Conservation (phyloP, 2,888 invertebrate species). For the Patella depressa region DNA sequence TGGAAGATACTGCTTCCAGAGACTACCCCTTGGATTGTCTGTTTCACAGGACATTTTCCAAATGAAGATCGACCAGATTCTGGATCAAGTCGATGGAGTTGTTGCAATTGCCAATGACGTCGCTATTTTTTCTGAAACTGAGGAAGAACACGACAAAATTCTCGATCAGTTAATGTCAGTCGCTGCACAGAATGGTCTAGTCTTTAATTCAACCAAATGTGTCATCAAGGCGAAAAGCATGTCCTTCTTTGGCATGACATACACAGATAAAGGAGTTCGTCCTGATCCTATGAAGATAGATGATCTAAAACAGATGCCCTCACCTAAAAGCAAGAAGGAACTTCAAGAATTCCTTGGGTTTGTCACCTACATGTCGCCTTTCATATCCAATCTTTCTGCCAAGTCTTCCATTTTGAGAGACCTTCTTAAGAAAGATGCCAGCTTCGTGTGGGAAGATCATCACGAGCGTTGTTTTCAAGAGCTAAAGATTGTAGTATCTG, state of each 20-base stretch:
- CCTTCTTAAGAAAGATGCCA: conserved; percentile 22
- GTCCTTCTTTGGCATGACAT: conserved; percentile 33
- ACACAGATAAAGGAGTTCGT: conserved; percentile 26
- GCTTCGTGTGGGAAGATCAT: conserved; percentile 24
- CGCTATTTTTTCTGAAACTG: conserved; percentile 22
- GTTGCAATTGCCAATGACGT: conserved; percentile 22
- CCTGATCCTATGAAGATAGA: conserved; percentile 33
- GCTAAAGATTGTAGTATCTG: conserved; percentile 13
- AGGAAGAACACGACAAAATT: conserved; percentile 27
- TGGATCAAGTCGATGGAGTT: not conserved
- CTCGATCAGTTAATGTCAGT: conserved; percentile 17
- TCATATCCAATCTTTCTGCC: conserved; percentile 2
- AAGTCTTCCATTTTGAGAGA: conserved; percentile 26
- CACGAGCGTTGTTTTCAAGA: conserved; percentile 22
- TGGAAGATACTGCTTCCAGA: conserved; percentile 3
- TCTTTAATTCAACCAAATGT: conserved; percentile 28
- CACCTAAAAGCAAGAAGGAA: conserved; percentile 26
- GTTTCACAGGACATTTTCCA: not conserved
- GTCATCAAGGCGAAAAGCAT: conserved; percentile 20
- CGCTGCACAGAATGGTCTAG: conserved; percentile 21
- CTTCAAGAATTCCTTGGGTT: conserved; percentile 34
- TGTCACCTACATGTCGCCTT: conserved; percentile 25
- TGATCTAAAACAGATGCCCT: conserved; percentile 23
- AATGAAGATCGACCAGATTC: not conserved
- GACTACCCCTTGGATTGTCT: not conserved